A percentile compares a stretch with the other conserved stretches of the same genome.
phyloP scores from a whole-genome alignment of 2,888 invertebrate species.

The Ophonus ardosiacus region DNA sequence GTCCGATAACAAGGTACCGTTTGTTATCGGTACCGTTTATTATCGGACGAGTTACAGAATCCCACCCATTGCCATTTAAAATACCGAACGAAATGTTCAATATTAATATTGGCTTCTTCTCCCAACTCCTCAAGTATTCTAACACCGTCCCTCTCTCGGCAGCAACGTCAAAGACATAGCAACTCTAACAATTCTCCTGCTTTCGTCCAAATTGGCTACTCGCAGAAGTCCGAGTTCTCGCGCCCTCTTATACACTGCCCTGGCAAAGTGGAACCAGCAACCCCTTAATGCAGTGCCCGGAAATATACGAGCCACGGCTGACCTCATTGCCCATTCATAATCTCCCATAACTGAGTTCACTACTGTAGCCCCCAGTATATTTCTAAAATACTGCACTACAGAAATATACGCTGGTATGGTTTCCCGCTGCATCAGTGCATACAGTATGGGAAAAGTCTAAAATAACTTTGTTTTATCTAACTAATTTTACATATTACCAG shows the following conservation, averaged over 20 bases:
- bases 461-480: too few species aligned
- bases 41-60: too few species aligned
- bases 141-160: background rate
- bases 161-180: conserved; percentile 23
- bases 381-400: too few species aligned
- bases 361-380: too few species aligned
- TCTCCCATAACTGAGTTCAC: conserved; percentile 7
- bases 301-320: background rate
- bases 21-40: too few species aligned
- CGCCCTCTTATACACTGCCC: background rate
- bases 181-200: background rate
- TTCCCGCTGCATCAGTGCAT: too few species aligned
- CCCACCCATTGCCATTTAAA: background rate
- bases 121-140: background rate
- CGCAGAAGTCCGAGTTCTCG: background rate
- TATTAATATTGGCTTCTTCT: background rate
- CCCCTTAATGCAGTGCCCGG: background rate
- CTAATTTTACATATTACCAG: too few species aligned
- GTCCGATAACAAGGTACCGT: too few species aligned
- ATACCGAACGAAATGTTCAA: background rate
- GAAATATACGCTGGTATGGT: too few species aligned
- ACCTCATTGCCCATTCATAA: background rate
- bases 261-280: conserved; percentile 20
- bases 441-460: too few species aligned
- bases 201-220: background rate